Evolutionary conservation across 2,888 invertebrate genomes (phyloP), one percentile per base, ranked within the genome.

Genomic region (Sipha maydis): DNA sequence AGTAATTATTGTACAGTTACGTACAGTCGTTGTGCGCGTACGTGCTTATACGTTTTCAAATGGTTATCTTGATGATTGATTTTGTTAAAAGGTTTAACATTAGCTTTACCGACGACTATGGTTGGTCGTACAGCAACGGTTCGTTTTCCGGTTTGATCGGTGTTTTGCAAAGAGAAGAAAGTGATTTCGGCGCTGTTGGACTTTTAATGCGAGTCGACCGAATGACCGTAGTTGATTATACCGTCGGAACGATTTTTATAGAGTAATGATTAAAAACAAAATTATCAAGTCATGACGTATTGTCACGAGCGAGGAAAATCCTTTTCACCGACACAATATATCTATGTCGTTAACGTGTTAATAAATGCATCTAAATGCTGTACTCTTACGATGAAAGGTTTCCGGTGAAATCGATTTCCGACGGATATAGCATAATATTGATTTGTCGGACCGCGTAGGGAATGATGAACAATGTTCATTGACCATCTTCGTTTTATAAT

Each of bases 201-300:
- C 91, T 92, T 78, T 94, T 94, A 91, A 93, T 94, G 93, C 92
- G 94, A 19, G 90, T 92, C 0, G 94, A 94, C 91, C 93, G 94
- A 77, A 91, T 93, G 90, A 91, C 91, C 0, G 91, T 93, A 48
- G 91, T 93, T 79, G 93, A 94, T 91, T 94, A 92, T 91, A 92
- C 93, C 73, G 92, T 93, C 0, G 94, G 94, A 91, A 94, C 93
- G 0, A 92, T 93, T 73, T 91, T 28, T 3, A 14, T 69, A 14
- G 28, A 28, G 69, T 69, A 61, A 56, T 56, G 17, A 21, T 19
- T 56, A 3, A 56, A 19, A 56, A 19, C 25, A 69, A 28, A n/a
- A 69, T n/a, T n/a, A n/a, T n/a, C 69, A 69, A n/a, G 25, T 69
- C 4, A n/a, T 56, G 17, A 56, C 56, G 1, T 56, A 21, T 19